Evolutionary conservation across 2,113 vertebrate genomes (phyloP).

Genomic region (Mesoclemmys tuberculata): DNA sequence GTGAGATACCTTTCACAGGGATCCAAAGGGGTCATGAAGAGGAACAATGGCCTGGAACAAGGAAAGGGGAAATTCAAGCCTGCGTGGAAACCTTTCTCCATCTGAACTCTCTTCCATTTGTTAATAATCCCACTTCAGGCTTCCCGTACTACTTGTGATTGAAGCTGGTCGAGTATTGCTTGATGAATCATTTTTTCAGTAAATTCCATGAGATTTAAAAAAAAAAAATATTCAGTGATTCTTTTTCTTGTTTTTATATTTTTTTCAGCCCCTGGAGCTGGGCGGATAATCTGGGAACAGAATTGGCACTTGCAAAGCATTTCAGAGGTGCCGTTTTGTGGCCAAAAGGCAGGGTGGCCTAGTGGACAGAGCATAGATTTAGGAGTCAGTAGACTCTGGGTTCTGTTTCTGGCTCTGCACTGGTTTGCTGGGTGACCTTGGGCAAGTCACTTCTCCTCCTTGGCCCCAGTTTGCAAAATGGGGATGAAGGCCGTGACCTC

Average conservation of each 20-base stretch:
- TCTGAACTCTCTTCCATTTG: background rate
- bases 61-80: background rate
- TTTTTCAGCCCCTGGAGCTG: background rate
- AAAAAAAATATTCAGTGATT: background rate
- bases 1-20: background rate
- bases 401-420: background rate
- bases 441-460: background rate
- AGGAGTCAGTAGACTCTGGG: background rate
- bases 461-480: background rate
- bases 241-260: background rate
- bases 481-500: background rate
- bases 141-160: background rate
- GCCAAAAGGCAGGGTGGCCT: background rate
- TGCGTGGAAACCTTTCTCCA: background rate
- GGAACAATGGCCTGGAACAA: background rate
- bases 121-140: background rate
- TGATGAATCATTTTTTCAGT: background rate
- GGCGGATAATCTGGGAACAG: background rate
- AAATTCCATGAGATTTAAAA: background rate
- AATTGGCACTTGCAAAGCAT: background rate
- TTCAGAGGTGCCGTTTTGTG: background rate
- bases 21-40: background rate
- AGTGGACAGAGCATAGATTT: background rate
- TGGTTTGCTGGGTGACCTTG: background rate
- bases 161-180: background rate